Evolutionary conservation across 1,140 invertebrate species (phyloP).

Genomic region (Procambarus clarkii): DNA sequence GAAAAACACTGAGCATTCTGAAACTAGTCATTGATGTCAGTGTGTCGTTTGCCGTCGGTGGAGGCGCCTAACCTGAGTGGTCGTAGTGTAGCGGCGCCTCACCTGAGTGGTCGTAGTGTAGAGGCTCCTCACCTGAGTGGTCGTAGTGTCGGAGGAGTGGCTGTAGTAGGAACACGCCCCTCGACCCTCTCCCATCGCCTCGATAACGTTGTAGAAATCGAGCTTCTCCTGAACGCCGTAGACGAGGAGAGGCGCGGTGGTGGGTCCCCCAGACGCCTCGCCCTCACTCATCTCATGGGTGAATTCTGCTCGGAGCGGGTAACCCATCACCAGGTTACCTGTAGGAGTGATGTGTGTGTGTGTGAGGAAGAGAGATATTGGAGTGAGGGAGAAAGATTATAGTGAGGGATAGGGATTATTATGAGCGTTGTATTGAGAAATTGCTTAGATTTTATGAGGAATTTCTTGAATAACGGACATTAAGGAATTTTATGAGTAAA

Average conservation of each 20-base stretch:
- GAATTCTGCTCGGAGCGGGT: background rate
- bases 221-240: background rate
- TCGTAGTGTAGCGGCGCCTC: too few relatives aligned
- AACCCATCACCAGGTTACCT: background rate
- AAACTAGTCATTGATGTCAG: too few relatives aligned
- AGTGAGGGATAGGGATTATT: background rate
- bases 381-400: background rate
- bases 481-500: too few relatives aligned
- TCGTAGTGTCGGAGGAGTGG: background rate
- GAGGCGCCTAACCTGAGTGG: too few relatives aligned
- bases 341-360: background rate
- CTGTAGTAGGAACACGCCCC: background rate
- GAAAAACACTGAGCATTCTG: too few relatives aligned
- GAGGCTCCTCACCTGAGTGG: background rate
- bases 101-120: too few relatives aligned
- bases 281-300: background rate
- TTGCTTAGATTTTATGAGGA: too few relatives aligned
- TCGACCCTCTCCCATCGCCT: background rate
- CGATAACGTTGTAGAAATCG: slow-evolving; percentile 8
- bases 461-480: too few relatives aligned
- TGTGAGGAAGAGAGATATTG: background rate
- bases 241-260: background rate
- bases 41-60: too few relatives aligned
- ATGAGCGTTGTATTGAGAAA: too few relatives aligned
- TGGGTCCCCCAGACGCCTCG: background rate